Evolutionary conservation across 2,888 invertebrate species (phyloP), one percentile per base, ranked within the genome.

Genomic region (Eupithecia insigniata): DNA sequence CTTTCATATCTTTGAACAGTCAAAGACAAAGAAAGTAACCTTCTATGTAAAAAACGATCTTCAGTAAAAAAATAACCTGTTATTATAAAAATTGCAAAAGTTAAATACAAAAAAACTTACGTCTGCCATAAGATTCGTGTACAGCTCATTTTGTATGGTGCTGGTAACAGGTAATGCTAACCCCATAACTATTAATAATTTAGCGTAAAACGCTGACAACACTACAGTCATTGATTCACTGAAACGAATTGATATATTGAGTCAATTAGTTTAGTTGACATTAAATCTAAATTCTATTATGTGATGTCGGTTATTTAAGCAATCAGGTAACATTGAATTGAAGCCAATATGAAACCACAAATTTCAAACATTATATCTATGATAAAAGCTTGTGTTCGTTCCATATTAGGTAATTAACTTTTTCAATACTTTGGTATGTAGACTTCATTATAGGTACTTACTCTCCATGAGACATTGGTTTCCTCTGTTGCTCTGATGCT

Each of bases 121-220:
- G 79, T 94, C 94, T 32, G 93, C 89, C 32, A 88, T 88, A 61
- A 93, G 82, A 78, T 91, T 93, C 4, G 90, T 94, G 87, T 85
- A 93, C 78, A 92, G 85, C 77, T 95, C 92, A 81, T 95, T 94
- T 73, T 95, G 95, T 81, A 96, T 95, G 58, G 95, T 95, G 87
- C 96, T 96, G 1, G 96, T 95, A 62, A 96, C 87, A 0, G 96
- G 96, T 66, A 96, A 90, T 7, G 96, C 95, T 76, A 95, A 90
- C 62, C 96, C 96, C 87, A 96, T 90, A 73, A 96, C 95, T 79
- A 96, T 95, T 85, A 96, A 87, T 79, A 96, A 89, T 87, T 96
- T 95, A 32, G 95, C 96, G 84, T 96, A 96, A 85, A 96, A 94
- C 62, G 96, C 96, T 86, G 96, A 96, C 81, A 96, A 85, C 67